Evolutionary conservation across 2,888 invertebrate species (phyloP), one percentile per base, ranked within the genome.

Genomic region (Heteromurus nitidus): DNA sequence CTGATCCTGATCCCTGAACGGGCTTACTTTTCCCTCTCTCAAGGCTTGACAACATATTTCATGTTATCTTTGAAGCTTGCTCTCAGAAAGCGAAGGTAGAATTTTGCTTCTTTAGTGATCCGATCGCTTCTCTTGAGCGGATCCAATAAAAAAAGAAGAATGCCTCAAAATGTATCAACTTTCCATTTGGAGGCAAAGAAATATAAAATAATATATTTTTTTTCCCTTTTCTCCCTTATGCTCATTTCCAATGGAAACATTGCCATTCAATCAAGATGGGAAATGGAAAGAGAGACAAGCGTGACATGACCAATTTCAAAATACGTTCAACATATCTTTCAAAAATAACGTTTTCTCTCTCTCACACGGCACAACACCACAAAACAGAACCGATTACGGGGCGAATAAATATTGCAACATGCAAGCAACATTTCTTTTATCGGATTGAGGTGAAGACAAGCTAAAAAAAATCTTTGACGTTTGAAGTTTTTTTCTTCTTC

Each of bases 1-100:
- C 62, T 62, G 62, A 62, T 30, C 31, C 26, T 55, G 26, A 55
- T 55, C 55, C 55, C 26, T 55, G 55, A 55, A 55, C 13, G 22
- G 55, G 26, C 11, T 11, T 55, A n/a, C n/a, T n/a, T n/a, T 55
- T 55, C 26, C 55, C 26, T 20, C 26, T 26, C n/a, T 2, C 36
- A n/a, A n/a, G 47, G n/a, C 47, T n/a, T 47, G n/a, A 13, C n/a
- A 16, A 16, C n/a, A 47, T 11, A n/a, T 47, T 47, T 47, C 47
- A 47, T 47, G n/a, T 5, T n/a, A 47, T 47, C 47, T 47, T 47
- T 47, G 47, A 47, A 16, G n/a, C 47, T 47, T 16, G 3, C 47
- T 36, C 7, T 47, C 47, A n/a, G n/a, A n/a, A n/a, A n/a, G n/a
- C n/a, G n/a, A n/a, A n/a, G n/a, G n/a, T n/a, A n/a, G n/a, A n/a